Base-by-base conservation (phyloP, 2,797 vertebrate species). In the Eleutherodactylus coqui region DNA sequence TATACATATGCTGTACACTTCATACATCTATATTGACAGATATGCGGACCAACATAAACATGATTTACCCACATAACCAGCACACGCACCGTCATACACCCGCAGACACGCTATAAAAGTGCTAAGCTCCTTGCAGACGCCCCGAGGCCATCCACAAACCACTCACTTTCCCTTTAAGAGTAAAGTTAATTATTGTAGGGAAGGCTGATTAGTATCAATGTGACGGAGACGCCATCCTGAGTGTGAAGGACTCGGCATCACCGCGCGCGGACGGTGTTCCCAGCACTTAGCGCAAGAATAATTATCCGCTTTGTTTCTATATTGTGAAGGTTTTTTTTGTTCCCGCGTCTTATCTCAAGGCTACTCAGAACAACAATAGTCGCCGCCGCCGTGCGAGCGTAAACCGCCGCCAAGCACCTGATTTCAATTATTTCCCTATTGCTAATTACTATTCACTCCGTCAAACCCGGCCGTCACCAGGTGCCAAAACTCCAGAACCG, bases 391-490 rank as follows among this genome's bases (percentile, higher is more conserved):
- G 58, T 27, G 60, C 32, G 67, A 55, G 27, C 7, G 75, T 47
- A 34, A 16, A 51, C 43, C 67, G 41, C 38, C 45, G 34, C 9
- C 67, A 21, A 67, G n/a, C 75, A 79, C 75, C 84, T 79, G 84
- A 58, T 72, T 85, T 45, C 76, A 79, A 72, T 85, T 55, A 79
- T 70, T 79, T 53, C 32, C 41, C 62, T 70, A 78, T 77, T 27
- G 64, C 75, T 85, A 85, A 85, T 85, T 78, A 84, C 73, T 51
- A 67, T 78, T 78, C 83, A 69, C 8, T 67, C 24, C 38, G 14
- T 38, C 45, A 69, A 75, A 36, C 6, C 17, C 38, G 27, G 45
- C 58, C 4, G 34, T 29, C 41, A 34, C 72, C 51, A 62, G 51
- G 82, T 83, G 82, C 82, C 53, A 76, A 64, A 38, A 82, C 67